Base-by-base conservation (phyloP, 2,113 vertebrate genomes). In the Myxocyprinus asiaticus region DNA sequence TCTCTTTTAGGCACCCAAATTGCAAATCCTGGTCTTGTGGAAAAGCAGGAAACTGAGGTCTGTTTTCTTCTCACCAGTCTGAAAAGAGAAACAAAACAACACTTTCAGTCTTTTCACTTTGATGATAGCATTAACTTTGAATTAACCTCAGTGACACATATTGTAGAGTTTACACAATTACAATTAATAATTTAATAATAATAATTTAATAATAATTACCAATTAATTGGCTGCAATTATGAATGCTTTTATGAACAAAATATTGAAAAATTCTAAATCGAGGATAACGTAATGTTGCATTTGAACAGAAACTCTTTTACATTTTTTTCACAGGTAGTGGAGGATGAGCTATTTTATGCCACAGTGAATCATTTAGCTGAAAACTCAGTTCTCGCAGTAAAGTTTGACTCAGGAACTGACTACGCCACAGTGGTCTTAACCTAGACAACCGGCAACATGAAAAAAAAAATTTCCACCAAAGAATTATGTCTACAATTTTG, bases 381-480 rank as follows among this genome's bases (percentile, higher is more conserved):
- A 66, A 33, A 33, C 3, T 33, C 22, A 33, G n/a, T 65, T 67
- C 73, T 7, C 11, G 3, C 5, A 10, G 51, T 47, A n/a, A 79
- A 44, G 9, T 77, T 70, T 74, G 78, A 64, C 0, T 59, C 51
- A 9, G 33, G 33, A 9, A 4, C 77, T 0, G 81, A 82, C 17
- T 85, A 85, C 12, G 81, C 81, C 45, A 74, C 78, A 48, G 83
- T 80, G 50, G 51, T 69, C 68, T 45, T 74, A n/a, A 62, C 55
- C 6, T 65, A 14, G 50, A 12, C 65, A 11, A 43, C 66, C 6
- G 7, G 0, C 1, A 14, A n/a, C 22, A 33, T 47, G 15, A 5
- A 65, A 63, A 63, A 3, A n/a, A n/a, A n/a, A n/a, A n/a, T n/a
- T n/a, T n/a, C n/a, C n/a, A n/a, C n/a, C n/a, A n/a, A n/a, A 11